Conservation (phyloP, 2,888 invertebrate genomes). For the Teleogryllus oceanicus region DNA sequence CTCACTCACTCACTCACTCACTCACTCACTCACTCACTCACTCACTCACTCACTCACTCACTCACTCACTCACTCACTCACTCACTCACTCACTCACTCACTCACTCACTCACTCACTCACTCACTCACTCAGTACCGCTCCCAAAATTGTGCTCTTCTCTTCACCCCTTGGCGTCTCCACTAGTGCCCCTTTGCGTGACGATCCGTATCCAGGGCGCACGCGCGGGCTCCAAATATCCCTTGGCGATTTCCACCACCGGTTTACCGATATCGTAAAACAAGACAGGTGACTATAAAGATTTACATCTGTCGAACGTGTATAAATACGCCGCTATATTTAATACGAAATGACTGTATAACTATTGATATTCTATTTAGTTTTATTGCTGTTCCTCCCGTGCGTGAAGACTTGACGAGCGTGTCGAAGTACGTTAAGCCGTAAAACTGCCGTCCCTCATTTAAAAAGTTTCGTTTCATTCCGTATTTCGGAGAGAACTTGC, state of each 20-base stretch:
- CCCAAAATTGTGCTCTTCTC: no score
- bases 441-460: neutral
- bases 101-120: no score
- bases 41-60: no score
- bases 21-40: no score
- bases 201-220: neutral
- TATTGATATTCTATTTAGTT: conserved; percentile 5
- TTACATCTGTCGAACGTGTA: neutral
- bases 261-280: neutral
- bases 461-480: no score
- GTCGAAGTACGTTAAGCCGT: neutral
- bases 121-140: no score
- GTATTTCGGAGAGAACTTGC: no score
- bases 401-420: neutral
- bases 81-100: no score
- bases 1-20: no score
- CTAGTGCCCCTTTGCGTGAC: neutral
- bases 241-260: neutral
- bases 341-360: neutral
- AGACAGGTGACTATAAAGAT: neutral
- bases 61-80: no score
- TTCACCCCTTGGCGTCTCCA: no score
- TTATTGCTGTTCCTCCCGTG: neutral
- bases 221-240: neutral
- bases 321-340: conserved; percentile 1